Conservation (phyloP, 2,113 vertebrate genomes). For the Argyrosomus japonicus region DNA sequence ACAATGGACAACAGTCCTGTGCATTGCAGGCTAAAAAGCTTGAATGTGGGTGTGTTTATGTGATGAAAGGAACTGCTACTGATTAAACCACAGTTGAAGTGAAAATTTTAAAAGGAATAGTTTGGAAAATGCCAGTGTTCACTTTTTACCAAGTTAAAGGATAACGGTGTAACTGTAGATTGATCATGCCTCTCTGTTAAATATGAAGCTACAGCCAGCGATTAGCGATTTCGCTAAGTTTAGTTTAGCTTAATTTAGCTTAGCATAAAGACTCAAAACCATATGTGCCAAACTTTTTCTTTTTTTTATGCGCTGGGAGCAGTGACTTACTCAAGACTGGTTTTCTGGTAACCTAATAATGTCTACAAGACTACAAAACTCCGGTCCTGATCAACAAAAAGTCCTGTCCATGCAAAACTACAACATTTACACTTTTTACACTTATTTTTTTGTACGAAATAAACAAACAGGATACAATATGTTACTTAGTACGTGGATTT, state of each 20-base stretch:
- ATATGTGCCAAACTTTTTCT: not conserved
- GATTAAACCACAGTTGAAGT: slow-evolving; percentile 9
- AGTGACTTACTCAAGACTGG: not conserved
- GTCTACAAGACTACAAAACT: not conserved
- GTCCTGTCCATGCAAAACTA: not conserved
- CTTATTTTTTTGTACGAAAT: not conserved
- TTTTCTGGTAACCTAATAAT: not conserved
- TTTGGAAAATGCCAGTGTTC: not conserved
- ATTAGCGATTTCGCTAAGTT: not conserved
- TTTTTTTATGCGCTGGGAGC: not conserved
- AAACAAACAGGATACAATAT: not conserved
- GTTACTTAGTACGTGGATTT: not conserved
- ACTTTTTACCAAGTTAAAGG: not conserved
- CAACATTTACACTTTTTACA: not conserved
- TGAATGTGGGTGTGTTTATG: slow-evolving; percentile 26
- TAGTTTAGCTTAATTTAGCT: not conserved
- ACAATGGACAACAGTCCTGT: slow-evolving; percentile 62
- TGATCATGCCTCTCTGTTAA: not conserved
- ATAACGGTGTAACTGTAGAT: no score
- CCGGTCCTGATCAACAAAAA: not conserved
- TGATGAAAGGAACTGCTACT: slow-evolving; percentile 5
- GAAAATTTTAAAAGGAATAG: not conserved
- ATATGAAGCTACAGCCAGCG: not conserved
- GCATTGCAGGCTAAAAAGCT: slow-evolving; percentile 47
- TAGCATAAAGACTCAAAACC: not conserved